Evolutionary conservation across 2,888 invertebrate species (phyloP), one percentile per base, ranked within the genome.

Genomic region (Tupiocoris notatus): DNA sequence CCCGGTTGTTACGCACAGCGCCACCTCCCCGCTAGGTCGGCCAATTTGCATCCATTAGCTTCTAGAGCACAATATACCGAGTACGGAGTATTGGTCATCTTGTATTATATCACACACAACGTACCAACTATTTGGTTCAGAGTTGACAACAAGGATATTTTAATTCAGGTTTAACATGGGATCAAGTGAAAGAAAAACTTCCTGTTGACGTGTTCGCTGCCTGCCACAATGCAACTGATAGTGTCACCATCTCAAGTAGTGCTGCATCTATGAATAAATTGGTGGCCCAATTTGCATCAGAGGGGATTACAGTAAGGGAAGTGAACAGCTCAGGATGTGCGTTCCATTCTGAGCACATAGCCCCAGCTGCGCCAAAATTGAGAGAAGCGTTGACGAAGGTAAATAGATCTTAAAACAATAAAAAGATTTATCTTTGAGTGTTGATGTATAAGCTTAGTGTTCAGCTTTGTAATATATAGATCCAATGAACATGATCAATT

Each of bases 151-250:
- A n/a, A n/a, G n/a, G n/a, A n/a, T n/a, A n/a, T n/a, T n/a, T n/a
- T n/a, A n/a, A n/a, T 16, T 1, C 22, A 84, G 85, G 85, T 57
- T 86, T 97, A 21, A 89, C 91, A 77, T 96, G 96, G 95, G 92
- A 93, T 81, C 91, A 94, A 81, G 89, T 90, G 73, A 87, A 87
- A 81, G 85, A 85, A 80, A 88, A 90, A 73, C 91, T 93, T 81
- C 95, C 96, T 18, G 84, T 89, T 25, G 94, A 90, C 81, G 87
- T 97, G 17, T 89, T 88, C 81, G 91, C 95, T 12, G 97, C 97
- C 66, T 99, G 98, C 84, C 96, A 98, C 86, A 99, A 99, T 86
- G 91, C 96, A 77, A 88, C 86, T 79, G 97, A 98, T 84, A 96
- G 94, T 81, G 96, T 98, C 7, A 96, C 98, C 16, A 87, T 98